Percentiles rank a stretch among this genome's conserved stretches.
Evolutionary conservation across 2,888 invertebrate genomes (phyloP).

Genomic region (Philaethria dido): DNA sequence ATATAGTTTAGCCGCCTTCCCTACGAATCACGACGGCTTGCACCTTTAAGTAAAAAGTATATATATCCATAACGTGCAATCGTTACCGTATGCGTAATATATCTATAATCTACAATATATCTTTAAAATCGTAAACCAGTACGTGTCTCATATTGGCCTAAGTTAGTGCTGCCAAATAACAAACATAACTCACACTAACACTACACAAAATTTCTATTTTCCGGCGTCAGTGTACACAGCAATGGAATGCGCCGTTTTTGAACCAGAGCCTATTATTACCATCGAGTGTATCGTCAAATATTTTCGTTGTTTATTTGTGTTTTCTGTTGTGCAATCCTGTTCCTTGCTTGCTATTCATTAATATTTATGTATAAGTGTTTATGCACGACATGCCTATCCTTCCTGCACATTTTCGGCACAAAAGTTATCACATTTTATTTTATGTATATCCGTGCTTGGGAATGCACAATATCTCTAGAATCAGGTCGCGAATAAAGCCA

Average conservation of each 20-base stretch:
- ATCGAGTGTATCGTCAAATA: constrained; percentile 66
- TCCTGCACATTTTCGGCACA: constrained; percentile 78
- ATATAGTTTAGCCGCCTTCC: constrained; percentile 61
- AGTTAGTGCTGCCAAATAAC: constrained; percentile 61
- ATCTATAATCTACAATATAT: neutral
- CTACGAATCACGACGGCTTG: constrained; percentile 61
- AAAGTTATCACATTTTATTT: constrained; percentile 70
- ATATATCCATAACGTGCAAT: neutral
- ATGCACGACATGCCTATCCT: constrained; percentile 80
- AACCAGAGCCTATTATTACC: constrained; percentile 65
- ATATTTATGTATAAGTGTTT: constrained; percentile 61
- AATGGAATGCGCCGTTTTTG: constrained; percentile 73
- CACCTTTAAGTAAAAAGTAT: constrained; percentile 56
- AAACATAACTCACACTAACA: constrained; percentile 54
- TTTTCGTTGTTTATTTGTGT: constrained; percentile 63
- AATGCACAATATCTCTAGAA: constrained; percentile 75
- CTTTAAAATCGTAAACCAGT: constrained; percentile 5
- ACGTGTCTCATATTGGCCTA: constrained; percentile 49
- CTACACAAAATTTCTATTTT: constrained; percentile 51
- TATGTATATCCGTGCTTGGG: constrained; percentile 73
- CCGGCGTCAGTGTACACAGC: constrained; percentile 70
- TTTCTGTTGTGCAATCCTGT: constrained; percentile 66
- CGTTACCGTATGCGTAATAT: neutral
- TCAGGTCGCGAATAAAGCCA: constrained; percentile 77
- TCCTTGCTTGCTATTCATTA: constrained; percentile 78